These are phyloP conservation scores for Adrianichthys oophorus DNA, from an alignment of 2,797 vertebrate species.

Conservation along the genomic window DNA sequence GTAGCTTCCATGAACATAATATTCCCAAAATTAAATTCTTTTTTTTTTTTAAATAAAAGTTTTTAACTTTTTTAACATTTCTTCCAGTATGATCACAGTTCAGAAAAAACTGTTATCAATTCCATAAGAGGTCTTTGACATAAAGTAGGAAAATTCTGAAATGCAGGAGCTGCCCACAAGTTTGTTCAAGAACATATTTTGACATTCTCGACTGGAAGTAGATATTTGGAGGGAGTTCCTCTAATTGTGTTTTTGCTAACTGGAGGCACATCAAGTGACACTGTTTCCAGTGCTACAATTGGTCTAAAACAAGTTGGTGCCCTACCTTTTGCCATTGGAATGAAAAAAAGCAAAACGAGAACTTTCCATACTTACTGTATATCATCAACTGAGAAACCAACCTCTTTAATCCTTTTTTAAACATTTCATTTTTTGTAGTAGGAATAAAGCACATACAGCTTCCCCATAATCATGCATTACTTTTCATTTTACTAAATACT, in stretches of 20 bases:
- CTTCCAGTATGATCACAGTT: slow-evolving; percentile 55
- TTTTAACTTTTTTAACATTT: background rate
- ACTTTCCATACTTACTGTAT: slow-evolving; percentile 47
- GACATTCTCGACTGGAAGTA: slow-evolving; percentile 68
- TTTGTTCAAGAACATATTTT: slow-evolving; percentile 72
- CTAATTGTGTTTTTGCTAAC: slow-evolving; percentile 77
- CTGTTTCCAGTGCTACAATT: slow-evolving; percentile 61
- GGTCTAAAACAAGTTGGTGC: slow-evolving; percentile 64
- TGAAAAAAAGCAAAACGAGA: slow-evolving; percentile 70
- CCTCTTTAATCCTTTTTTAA: slow-evolving; percentile 4
- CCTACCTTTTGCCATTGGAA: slow-evolving; percentile 71
- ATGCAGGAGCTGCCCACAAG: slow-evolving; percentile 74
- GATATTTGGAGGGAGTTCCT: slow-evolving; percentile 67
- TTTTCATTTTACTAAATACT: background rate
- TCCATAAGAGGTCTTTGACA: slow-evolving; percentile 72
- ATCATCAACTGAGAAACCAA: slow-evolving; percentile 7
- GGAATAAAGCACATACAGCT: background rate
- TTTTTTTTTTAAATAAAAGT: background rate
- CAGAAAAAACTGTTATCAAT: slow-evolving; percentile 69
- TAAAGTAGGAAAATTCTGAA: slow-evolving; percentile 72
- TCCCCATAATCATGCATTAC: background rate
- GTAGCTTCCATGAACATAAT: no score
- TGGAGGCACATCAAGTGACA: slow-evolving; percentile 73
- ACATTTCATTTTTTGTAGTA: slow-evolving; percentile 47
- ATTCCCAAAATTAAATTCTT: no score